phyloP scores from a whole-genome alignment of 2,113 vertebrate genomes.

The Megaleporinus macrocephalus region DNA sequence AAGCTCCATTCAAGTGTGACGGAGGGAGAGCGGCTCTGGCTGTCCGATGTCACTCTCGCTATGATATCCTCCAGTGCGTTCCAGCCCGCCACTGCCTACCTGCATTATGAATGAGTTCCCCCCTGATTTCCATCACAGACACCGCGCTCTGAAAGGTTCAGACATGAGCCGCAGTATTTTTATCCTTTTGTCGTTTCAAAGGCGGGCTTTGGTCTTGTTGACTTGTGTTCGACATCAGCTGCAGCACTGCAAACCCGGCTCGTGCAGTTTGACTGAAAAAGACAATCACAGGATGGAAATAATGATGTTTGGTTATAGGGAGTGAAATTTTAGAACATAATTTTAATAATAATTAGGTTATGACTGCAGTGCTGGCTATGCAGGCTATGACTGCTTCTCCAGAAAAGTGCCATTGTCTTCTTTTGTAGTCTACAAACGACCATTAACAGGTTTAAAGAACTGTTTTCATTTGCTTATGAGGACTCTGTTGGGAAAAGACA shows the following conservation, averaged over 20 bases:
- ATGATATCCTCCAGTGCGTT: slow-evolving; percentile 54
- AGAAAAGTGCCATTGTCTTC: no score
- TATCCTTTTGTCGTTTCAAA: slow-evolving; percentile 42
- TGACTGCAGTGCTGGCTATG: no score
- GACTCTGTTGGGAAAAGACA: no score
- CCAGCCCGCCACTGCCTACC: slow-evolving; percentile 41
- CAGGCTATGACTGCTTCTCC: no score
- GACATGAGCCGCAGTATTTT: slow-evolving; percentile 43
- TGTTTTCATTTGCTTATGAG: no score
- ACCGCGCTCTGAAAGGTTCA: slow-evolving; percentile 36
- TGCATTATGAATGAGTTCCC: slow-evolving; percentile 61
- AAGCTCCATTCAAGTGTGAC: slow-evolving; percentile 48
- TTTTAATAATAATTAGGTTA: no score
- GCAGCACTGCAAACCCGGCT: background rate
- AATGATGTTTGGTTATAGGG: background rate
- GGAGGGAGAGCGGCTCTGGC: slow-evolving; percentile 29
- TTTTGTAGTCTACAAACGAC: no score
- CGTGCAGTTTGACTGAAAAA: background rate
- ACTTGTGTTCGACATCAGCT: slow-evolving; percentile 35
- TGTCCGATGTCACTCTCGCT: slow-evolving; percentile 58
- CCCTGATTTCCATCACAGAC: slow-evolving; percentile 56
- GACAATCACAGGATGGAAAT: background rate
- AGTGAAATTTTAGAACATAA: background rate
- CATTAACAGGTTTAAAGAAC: no score
- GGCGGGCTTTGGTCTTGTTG: slow-evolving; percentile 16